Conservation (phyloP, 2,797 vertebrate genomes). For the Thamnophis elegans region DNA sequence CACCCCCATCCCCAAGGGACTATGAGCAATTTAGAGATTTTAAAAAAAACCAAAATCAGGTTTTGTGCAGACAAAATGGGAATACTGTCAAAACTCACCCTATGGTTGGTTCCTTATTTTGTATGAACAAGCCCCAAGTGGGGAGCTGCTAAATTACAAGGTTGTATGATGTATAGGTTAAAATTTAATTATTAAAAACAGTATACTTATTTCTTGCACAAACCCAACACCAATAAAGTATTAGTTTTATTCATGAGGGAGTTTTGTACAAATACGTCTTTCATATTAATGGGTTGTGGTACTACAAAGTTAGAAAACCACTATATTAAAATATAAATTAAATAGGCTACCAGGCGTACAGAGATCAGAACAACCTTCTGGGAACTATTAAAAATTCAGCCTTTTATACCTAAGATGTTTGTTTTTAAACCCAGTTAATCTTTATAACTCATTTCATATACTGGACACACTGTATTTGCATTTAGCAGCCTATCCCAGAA, state of each 20-base stretch:
- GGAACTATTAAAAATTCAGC: constrained; percentile 68
- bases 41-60: not conserved
- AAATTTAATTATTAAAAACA: not conserved
- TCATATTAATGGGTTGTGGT: not conserved
- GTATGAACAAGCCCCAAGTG: not conserved
- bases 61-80: not conserved
- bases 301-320: not conserved
- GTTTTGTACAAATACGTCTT: not conserved
- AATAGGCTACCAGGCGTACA: constrained; percentile 56
- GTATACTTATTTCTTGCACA: not conserved
- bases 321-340: constrained; percentile 49
- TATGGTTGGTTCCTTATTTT: not conserved
- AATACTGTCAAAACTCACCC: not conserved
- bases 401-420: constrained; percentile 54
- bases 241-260: not conserved
- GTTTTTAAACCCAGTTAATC: constrained; percentile 56
- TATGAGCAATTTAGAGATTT: not conserved
- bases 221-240: not conserved
- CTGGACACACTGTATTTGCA: constrained; percentile 62
- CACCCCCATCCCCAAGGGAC: not conserved
- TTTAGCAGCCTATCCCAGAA: constrained; percentile 60
- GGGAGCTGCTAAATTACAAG: not conserved
- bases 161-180: not conserved
- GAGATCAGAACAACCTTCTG: constrained; percentile 58
- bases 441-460: constrained; percentile 64